Evolutionary conservation across 2,888 invertebrate species (phyloP).

Genomic region (Augiades crinisus): DNA sequence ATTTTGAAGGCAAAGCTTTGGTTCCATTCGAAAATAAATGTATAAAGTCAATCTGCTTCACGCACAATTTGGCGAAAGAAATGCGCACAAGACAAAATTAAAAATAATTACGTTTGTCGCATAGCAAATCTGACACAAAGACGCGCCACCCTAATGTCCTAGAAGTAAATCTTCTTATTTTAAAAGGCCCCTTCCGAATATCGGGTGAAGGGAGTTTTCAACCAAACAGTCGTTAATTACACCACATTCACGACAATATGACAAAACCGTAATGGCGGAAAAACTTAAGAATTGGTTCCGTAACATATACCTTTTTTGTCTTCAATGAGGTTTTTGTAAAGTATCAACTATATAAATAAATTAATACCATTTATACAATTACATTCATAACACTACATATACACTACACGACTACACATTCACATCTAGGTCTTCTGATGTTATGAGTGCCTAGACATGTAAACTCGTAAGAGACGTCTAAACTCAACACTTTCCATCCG

Average conservation of each 20-base stretch:
- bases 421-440: no score
- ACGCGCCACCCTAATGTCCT: not conserved
- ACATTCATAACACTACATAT: no score
- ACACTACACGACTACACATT: no score
- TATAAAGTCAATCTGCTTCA: not conserved
- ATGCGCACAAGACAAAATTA: not conserved
- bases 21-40: no score
- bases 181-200: not conserved
- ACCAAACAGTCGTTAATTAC: conserved; percentile 8
- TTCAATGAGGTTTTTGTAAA: no score
- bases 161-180: not conserved
- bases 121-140: not conserved
- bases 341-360: no score
- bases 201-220: not conserved
- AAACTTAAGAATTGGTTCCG: not conserved
- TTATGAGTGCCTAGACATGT: no score
- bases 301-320: no score
- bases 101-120: conserved; percentile 3
- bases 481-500: no score
- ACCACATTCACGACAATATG: not conserved
- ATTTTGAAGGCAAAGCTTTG: no score
- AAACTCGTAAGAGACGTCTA: no score
- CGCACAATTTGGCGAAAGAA: not conserved
- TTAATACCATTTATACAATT: no score
- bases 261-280: not conserved